These are phyloP conservation scores for Morone saxatilis DNA, from an alignment of 2,113 vertebrate species.

Conservation along the genomic window DNA sequence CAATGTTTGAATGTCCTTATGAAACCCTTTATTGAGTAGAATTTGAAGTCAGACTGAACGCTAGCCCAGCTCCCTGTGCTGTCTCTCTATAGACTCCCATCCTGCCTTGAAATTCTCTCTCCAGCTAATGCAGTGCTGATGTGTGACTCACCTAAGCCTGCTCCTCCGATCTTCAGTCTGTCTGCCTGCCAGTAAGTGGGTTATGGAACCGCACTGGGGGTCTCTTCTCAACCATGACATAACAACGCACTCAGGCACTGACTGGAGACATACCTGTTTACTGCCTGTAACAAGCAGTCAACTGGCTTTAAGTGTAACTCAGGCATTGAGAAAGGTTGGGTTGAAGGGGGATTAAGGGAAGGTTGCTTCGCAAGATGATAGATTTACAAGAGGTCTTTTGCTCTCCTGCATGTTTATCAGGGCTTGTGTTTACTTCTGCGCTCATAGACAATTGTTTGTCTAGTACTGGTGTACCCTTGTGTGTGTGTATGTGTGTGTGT, in stretches of 20 bases:
- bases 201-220: conserved; percentile 49
- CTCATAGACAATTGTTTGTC: conserved; percentile 1
- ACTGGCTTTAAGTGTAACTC: conserved; percentile 37
- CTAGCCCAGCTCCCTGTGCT: not conserved
- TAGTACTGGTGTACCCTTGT: not conserved
- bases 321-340: conserved; percentile 36
- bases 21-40: conserved; percentile 43
- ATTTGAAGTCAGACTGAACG: conserved; percentile 45
- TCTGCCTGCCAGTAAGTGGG: conserved; percentile 52
- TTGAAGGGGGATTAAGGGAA: conserved; percentile 43
- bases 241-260: conserved; percentile 54
- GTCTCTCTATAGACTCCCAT: conserved; percentile 39
- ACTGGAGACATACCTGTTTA: conserved; percentile 58
- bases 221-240: conserved; percentile 68
- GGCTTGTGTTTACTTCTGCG: conserved; percentile 26
- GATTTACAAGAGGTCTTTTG: conserved; percentile 52
- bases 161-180: conserved; percentile 47
- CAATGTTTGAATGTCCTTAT: conserved; percentile 21
- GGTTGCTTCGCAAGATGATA: conserved; percentile 24
- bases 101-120: conserved; percentile 51
- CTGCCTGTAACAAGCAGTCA: conserved; percentile 57
- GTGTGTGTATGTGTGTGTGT: not conserved
- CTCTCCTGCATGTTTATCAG: conserved; percentile 52
- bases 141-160: conserved; percentile 64
- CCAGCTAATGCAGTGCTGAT: conserved; percentile 50